Percentiles rank a stretch among this genome's conserved stretches.
These are phyloP conservation scores for Podarcis muralis DNA, from an alignment of 2,113 vertebrate genomes.

Conservation along the genomic window DNA sequence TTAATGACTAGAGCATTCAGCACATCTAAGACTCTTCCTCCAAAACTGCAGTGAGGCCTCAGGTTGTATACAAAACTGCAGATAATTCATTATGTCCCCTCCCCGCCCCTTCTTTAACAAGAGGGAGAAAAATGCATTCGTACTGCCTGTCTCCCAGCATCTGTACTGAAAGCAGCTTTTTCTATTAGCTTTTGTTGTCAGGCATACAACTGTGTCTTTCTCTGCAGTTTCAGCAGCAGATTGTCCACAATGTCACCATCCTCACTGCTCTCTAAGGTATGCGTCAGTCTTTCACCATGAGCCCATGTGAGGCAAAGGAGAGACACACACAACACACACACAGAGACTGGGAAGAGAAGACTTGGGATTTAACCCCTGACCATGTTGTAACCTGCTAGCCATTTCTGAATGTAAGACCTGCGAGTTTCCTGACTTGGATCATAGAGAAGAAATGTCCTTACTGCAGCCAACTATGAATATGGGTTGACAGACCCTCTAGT, in stretches of 20 bases:
- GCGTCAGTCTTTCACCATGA: not conserved
- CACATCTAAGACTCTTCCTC: not conserved
- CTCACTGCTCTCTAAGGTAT: not conserved
- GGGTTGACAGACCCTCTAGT: not conserved
- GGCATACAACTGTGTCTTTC: rapidly evolving
- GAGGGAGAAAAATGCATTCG: not conserved
- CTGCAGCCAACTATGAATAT: not conserved
- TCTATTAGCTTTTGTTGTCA: not conserved
- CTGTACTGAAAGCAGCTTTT: not conserved
- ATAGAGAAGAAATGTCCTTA: not conserved
- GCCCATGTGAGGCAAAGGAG: not conserved
- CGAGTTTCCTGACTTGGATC: rapidly evolving
- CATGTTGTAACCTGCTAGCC: rapidly evolving
- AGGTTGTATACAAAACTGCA: slow-evolving; percentile 2
- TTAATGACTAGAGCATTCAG: rapidly evolving
- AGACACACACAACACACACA: not conserved
- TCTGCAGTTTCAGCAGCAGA: not conserved
- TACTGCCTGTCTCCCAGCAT: not conserved
- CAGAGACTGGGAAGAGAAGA: not conserved
- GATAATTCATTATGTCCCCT: not conserved
- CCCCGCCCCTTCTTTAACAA: not conserved
- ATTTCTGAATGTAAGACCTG: rapidly evolving
- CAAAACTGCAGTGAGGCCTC: rapidly evolving
- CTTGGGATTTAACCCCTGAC: not conserved
- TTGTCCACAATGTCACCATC: not conserved